Evolutionary conservation across 1,140 invertebrate genomes (phyloP), one percentile per base, ranked within the genome.

Genomic region (Gerris buenoi): DNA sequence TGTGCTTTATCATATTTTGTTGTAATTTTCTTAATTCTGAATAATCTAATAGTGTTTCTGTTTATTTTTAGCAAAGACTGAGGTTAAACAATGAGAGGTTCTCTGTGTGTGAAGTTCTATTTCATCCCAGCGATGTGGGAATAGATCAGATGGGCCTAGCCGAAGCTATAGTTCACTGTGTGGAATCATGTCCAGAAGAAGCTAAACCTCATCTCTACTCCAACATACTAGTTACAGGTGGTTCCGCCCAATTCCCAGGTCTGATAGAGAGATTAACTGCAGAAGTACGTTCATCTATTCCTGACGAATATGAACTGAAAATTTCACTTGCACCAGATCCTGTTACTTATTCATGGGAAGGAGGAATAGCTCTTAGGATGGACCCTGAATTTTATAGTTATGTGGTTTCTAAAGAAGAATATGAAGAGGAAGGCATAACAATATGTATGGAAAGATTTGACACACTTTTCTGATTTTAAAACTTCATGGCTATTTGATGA

Each of bases 211-310:
- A 88, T 78, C 80, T 97, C 63, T 84, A 89, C 56, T 84, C 85
- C 25, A 98, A 98, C 77, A 93, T 99, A 70, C 75, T 98, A 28
- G 79, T 98, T 13, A 90, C 87, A 63, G 97, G 97, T n/a, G 97
- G 97, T 1, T 94, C 88, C 74, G 82, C 84, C 0, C 80, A 85
- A 58, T 91, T 93, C 76, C 85, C 88, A 0, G 92, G 92, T 33
- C 95, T 97, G 75, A 79, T 84, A 70, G 86, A 95, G 22, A 78
- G 94, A 74, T 77, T 97, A 61, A 85, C 85, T 65, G 84, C 84
- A 58, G 94, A 97, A 76, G 80, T 97, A 0, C 78, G 93, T 69
- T 82, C 86, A 23, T 77, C 90, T 69, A 85, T 91, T 2, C 86
- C 89, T 15, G 83, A 87, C 65, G 84, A 91, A 70, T 88, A 83